A percentile compares a stretch with the other conserved stretches of the same genome.
These are phyloP conservation scores for Chymomyza amoena DNA, from an alignment of 2,888 invertebrate species.

Conservation along the genomic window DNA sequence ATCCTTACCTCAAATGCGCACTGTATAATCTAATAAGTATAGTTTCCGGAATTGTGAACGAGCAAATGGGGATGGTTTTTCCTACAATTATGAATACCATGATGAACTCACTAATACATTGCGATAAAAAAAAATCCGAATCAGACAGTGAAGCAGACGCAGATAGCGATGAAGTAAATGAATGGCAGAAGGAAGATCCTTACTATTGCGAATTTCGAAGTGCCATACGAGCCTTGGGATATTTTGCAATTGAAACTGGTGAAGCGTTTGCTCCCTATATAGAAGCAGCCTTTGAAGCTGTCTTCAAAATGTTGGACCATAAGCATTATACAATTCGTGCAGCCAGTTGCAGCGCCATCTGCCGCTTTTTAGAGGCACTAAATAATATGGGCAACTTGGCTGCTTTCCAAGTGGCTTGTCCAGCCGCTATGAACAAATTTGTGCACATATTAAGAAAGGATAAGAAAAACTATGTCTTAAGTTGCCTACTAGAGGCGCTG, in stretches of 20 bases:
- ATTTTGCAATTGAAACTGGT: slow-evolving; percentile 84
- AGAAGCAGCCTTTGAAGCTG: slow-evolving; percentile 84
- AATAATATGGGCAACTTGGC: slow-evolving; percentile 81
- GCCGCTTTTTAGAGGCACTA: slow-evolving; percentile 84
- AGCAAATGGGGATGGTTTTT: slow-evolving; percentile 83
- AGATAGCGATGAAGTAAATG: slow-evolving; percentile 74
- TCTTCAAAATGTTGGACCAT: slow-evolving; percentile 85
- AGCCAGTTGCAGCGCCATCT: slow-evolving; percentile 83
- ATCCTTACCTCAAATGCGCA: slow-evolving; percentile 86
- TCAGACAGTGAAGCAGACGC: slow-evolving; percentile 70
- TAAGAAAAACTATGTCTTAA: slow-evolving; percentile 82
- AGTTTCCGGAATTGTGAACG: slow-evolving; percentile 85
- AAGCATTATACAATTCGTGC: slow-evolving; percentile 85
- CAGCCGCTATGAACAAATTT: slow-evolving; percentile 83
- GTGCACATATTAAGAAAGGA: slow-evolving; percentile 82
- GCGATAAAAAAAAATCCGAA: slow-evolving; percentile 80
- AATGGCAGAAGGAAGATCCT: too few species aligned
- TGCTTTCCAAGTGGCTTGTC: slow-evolving; percentile 82
- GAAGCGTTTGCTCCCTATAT: slow-evolving; percentile 85
- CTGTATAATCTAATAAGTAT: slow-evolving; percentile 86
- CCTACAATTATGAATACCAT: slow-evolving; percentile 84
- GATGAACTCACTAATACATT: slow-evolving; percentile 84
- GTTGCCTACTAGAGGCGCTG: slow-evolving; percentile 84
- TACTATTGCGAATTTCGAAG: slow-evolving; percentile 81
- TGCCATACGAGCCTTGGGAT: slow-evolving; percentile 85